Evolutionary conservation across 2,888 invertebrate species (phyloP).

Genomic region (Phengaris arion): DNA sequence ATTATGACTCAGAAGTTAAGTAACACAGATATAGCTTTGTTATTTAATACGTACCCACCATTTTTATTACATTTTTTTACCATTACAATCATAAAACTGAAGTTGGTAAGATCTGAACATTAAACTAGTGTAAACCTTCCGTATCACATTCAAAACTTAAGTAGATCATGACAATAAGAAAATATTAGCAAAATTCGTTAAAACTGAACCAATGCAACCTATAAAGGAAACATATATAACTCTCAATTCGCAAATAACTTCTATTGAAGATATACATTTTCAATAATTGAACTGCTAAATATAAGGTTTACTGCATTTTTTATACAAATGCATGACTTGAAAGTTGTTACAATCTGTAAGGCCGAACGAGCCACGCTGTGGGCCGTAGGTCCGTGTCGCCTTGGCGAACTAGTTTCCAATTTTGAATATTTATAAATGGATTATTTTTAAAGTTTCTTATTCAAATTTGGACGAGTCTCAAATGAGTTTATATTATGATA

Average conservation of each 20-base stretch:
- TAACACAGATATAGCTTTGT: not conserved
- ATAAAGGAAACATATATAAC: no score
- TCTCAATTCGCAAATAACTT: no score
- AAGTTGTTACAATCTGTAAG: conserved; percentile 32
- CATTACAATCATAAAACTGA: conserved; percentile 1
- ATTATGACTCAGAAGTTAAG: no score
- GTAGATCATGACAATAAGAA: not conserved
- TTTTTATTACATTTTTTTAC: not conserved
- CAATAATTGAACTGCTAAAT: no score
- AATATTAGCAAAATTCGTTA: no score
- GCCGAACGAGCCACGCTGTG: conserved; percentile 38
- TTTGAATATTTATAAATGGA: conserved; percentile 30
- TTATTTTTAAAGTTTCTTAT: conserved; percentile 25
- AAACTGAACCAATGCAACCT: no score
- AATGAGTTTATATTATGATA: not conserved
- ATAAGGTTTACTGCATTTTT: not conserved
- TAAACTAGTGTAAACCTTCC: not conserved
- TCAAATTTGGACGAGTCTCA: not conserved
- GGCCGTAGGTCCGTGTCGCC: conserved; percentile 42
- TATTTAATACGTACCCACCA: not conserved
- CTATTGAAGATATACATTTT: no score
- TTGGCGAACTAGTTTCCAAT: conserved; percentile 38
- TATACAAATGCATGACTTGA: conserved; percentile 28
- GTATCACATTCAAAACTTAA: not conserved
- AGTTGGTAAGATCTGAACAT: not conserved